phyloP scores from a whole-genome alignment of 2,888 invertebrate genomes.

The Andrena minutula region DNA sequence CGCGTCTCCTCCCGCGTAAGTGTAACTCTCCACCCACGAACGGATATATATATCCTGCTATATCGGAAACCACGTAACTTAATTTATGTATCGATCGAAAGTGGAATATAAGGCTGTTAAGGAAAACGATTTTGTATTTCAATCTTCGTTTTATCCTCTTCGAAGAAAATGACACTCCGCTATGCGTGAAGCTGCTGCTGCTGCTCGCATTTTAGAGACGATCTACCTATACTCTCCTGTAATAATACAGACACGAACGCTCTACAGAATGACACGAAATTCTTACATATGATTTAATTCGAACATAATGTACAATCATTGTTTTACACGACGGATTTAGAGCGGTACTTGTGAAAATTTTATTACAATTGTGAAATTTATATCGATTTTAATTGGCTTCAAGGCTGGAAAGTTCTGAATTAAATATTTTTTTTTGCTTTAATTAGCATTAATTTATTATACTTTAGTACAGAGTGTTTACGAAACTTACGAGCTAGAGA shows the following conservation, averaged over 20 bases:
- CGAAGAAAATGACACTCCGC: neutral
- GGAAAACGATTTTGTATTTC: constrained; percentile 49
- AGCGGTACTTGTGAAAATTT: constrained; percentile 22
- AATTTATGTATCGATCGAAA: constrained; percentile 73
- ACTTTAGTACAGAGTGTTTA: constrained; percentile 73
- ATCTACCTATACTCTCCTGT: neutral
- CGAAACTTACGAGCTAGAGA: constrained; percentile 80
- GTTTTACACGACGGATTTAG: constrained; percentile 30
- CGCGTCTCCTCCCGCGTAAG: constrained; percentile 37
- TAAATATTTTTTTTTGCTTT: constrained; percentile 28
- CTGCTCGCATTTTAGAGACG: neutral
- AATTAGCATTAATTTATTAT: constrained; percentile 71
- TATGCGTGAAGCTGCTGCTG: neutral
- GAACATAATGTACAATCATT: constrained; percentile 41
- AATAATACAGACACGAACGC: constrained; percentile 18
- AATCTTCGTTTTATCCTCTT: constrained; percentile 4
- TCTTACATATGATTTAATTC: constrained; percentile 26
- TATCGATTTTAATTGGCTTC: constrained; percentile 28
- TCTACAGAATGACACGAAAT: constrained; percentile 8
- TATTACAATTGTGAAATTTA: constrained; percentile 27
- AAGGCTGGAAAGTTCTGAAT: constrained; percentile 35
- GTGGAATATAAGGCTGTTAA: constrained; percentile 75
- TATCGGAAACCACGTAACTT: constrained; percentile 62
- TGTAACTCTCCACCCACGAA: constrained; percentile 56
- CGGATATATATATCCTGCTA: constrained; percentile 53